Conservation (phyloP, 2,888 invertebrate genomes). For the Pteria penguin region DNA sequence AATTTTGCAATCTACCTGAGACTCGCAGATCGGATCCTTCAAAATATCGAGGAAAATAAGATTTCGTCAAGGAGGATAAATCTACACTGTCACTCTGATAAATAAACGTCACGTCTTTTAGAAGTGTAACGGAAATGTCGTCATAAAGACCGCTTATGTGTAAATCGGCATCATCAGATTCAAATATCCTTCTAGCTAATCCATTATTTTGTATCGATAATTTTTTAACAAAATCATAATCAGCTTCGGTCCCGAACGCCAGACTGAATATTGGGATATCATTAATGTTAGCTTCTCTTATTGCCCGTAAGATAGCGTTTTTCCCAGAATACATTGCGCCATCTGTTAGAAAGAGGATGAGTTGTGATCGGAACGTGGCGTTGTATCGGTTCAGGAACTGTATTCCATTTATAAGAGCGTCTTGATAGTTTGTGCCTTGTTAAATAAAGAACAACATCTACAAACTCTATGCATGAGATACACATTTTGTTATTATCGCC, state of each 20-base stretch:
- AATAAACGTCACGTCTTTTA: conserved; percentile 83
- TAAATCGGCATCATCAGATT: conserved; percentile 86
- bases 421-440: conserved; percentile 70
- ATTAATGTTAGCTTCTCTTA: conserved; percentile 54
- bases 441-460: no score
- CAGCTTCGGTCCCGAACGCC: conserved; percentile 87
- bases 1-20: conserved; percentile 52
- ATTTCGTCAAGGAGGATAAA: conserved; percentile 56
- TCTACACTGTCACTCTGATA: conserved; percentile 61
- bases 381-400: conserved; percentile 48
- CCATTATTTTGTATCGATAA: conserved; percentile 86
- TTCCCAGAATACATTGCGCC: conserved; percentile 80
- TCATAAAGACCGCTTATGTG: conserved; percentile 84
- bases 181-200: conserved; percentile 87
- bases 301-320: conserved; percentile 72
- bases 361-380: conserved; percentile 43
- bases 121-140: conserved; percentile 86
- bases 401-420: conserved; percentile 59
- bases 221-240: conserved; percentile 85
- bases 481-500: no score
- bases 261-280: conserved; percentile 83
- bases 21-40: conserved; percentile 66
- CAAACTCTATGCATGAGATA: no score
- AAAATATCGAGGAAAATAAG: conserved; percentile 61
- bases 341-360: conserved; percentile 81